phyloP scores from a whole-genome alignment of 2,113 vertebrate genomes.

The Ivindomyrus marchei region DNA sequence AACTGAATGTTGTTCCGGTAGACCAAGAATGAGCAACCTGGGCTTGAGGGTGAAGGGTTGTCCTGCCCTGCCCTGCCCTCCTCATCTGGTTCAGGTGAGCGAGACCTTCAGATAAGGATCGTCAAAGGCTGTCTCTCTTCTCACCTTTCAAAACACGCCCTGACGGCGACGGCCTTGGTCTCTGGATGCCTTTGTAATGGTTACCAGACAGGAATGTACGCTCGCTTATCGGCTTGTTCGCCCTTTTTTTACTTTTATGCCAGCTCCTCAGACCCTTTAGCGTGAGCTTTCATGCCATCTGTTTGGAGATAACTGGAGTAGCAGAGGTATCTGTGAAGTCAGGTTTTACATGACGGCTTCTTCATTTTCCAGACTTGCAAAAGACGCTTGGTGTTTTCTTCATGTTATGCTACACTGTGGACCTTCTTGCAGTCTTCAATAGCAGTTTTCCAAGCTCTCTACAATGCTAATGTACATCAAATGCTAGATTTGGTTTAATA shows the following conservation, averaged over 20 bases:
- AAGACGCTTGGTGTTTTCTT: background rate
- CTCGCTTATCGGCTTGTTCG: constrained; percentile 1
- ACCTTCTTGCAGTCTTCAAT: background rate
- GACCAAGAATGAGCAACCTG: background rate
- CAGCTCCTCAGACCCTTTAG: background rate
- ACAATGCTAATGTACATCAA: background rate
- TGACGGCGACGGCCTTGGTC: background rate
- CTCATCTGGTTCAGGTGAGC: constrained; percentile 4
- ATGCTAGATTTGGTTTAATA: background rate
- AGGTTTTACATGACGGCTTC: background rate
- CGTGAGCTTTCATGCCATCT: background rate
- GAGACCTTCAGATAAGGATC: constrained; percentile 1
- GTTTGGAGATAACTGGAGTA: background rate
- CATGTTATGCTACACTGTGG: background rate
- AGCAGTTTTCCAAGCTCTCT: background rate
- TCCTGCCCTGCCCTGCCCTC: background rate
- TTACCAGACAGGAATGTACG: constrained; percentile 18
- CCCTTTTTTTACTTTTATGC: background rate
- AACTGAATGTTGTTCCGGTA: background rate
- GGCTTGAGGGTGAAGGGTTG: background rate
- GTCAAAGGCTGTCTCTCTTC: background rate
- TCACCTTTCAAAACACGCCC: constrained; percentile 5
- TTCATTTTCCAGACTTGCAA: background rate
- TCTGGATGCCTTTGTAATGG: constrained; percentile 8
- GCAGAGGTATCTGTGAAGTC: background rate